Conservation (phyloP, 1,140 invertebrate genomes). For the Drosophila paulistorum region DNA sequence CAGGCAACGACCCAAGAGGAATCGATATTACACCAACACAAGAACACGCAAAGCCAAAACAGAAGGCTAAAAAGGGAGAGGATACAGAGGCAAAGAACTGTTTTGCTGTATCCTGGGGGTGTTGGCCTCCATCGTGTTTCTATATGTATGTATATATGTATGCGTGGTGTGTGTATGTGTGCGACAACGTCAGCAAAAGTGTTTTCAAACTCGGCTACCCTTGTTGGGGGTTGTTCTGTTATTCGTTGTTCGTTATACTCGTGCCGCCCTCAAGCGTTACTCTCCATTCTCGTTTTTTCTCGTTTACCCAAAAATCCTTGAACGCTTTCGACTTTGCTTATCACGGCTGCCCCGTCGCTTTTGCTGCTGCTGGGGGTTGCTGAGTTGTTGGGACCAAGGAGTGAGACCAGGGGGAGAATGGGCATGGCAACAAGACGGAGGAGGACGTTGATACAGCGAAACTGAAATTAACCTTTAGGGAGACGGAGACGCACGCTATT, state of each 20-base stretch:
- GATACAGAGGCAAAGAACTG: not conserved
- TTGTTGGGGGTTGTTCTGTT: conserved; percentile 33
- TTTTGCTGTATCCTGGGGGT: not conserved
- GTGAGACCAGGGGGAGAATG: too few relatives aligned
- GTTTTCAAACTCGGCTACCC: conserved; percentile 67
- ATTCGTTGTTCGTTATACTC: conserved; percentile 55
- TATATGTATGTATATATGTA: conserved; percentile 1
- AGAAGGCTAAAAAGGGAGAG: not conserved
- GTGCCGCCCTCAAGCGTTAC: conserved; percentile 38
- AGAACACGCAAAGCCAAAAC: conserved; percentile 35
- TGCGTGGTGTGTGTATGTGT: conserved; percentile 31
- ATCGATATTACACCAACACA: conserved; percentile 72
- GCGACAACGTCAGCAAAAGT: conserved; percentile 76
- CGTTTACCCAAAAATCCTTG: conserved; percentile 59
- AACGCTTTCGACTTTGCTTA: conserved; percentile 77
- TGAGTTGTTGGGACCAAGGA: too few relatives aligned
- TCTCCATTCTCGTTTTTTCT: conserved; percentile 15
- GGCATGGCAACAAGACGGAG: conserved; percentile 8
- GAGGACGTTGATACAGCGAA: conserved; percentile 54
- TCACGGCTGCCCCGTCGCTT: conserved; percentile 46
- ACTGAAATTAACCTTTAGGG: conserved; percentile 79
- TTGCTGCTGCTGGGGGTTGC: conserved; percentile 57
- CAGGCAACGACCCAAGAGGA: conserved; percentile 77
- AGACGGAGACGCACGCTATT: conserved; percentile 65
- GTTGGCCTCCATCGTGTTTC: conserved; percentile 27